Conservation (phyloP, 2,888 invertebrate species). For the Polietes domitor region DNA sequence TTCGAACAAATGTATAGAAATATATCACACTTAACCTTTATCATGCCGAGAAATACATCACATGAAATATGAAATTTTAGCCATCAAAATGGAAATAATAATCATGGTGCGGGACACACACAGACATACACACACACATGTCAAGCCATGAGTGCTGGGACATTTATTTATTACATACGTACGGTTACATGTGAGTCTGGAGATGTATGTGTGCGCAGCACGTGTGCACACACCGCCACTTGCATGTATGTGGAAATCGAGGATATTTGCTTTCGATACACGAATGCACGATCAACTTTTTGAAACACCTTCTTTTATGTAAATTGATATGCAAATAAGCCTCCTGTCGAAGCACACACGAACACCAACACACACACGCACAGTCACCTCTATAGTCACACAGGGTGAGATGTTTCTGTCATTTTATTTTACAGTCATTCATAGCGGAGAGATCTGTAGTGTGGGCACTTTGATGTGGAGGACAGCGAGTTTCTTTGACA, state of each 20-base stretch:
- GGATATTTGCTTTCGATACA: constrained; percentile 28
- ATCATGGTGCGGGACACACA: not conserved
- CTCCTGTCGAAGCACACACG: constrained; percentile 13
- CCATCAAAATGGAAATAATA: constrained; percentile 12
- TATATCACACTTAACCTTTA: constrained; percentile 24
- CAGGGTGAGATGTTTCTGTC: not conserved
- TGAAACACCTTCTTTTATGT: constrained; percentile 56
- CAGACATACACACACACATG: not conserved
- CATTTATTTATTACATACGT: not conserved
- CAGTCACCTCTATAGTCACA: too few relatives aligned
- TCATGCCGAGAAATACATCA: not conserved
- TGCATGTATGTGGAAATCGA: constrained; percentile 10
- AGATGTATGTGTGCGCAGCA: not conserved
- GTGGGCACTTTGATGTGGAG: too few relatives aligned
- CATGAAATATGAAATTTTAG: constrained; percentile 27
- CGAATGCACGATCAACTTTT: constrained; percentile 23
- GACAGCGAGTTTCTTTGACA: too few relatives aligned
- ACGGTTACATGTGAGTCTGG: not conserved
- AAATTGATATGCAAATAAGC: constrained; percentile 63
- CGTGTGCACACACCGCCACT: not conserved
- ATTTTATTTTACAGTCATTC: constrained; percentile 4
- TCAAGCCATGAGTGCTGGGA: not conserved
- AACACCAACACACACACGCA: not conserved
- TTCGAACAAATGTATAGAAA: constrained; percentile 2
- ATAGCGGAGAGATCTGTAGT: not conserved